Percentiles rank a stretch among this genome's conserved stretches.
phyloP scores from a whole-genome alignment of 2,113 vertebrate genomes.

The Eulacestoma nigropectus region DNA sequence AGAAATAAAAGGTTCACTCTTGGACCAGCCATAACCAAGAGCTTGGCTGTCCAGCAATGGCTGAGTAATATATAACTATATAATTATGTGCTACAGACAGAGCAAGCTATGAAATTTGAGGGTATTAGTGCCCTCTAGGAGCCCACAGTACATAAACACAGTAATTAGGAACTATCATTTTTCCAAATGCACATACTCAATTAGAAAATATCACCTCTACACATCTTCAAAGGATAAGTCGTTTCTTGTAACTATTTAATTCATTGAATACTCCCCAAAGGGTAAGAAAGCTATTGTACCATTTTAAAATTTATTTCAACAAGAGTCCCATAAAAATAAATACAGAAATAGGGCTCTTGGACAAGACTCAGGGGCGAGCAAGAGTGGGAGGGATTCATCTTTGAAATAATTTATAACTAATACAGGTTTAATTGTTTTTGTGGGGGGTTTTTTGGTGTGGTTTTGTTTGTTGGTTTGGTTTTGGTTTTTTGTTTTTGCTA shows the following conservation, averaged over 20 bases:
- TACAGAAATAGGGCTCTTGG: not conserved
- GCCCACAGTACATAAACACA: not conserved
- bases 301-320: not conserved
- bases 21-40: not conserved
- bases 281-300: not conserved
- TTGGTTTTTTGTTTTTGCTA: not conserved
- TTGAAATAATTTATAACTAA: not conserved
- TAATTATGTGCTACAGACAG: not conserved
- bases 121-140: not conserved
- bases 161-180: not conserved
- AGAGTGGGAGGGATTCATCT: not conserved
- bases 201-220: not conserved
- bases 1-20: not conserved
- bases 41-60: not conserved
- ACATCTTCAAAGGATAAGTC: not conserved
- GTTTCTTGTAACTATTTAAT: not conserved
- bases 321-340: not conserved
- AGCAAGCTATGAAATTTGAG: not conserved
- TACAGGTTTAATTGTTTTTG: not conserved
- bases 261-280: not conserved
- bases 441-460: not conserved
- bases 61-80: not conserved
- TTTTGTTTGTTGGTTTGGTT: not conserved
- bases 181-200: not conserved
- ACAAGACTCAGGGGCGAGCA: not conserved